Evolutionary conservation across 2,797 vertebrate species (phyloP), one percentile per base, ranked within the genome.

Genomic region (Scomberomorus guttatus): DNA sequence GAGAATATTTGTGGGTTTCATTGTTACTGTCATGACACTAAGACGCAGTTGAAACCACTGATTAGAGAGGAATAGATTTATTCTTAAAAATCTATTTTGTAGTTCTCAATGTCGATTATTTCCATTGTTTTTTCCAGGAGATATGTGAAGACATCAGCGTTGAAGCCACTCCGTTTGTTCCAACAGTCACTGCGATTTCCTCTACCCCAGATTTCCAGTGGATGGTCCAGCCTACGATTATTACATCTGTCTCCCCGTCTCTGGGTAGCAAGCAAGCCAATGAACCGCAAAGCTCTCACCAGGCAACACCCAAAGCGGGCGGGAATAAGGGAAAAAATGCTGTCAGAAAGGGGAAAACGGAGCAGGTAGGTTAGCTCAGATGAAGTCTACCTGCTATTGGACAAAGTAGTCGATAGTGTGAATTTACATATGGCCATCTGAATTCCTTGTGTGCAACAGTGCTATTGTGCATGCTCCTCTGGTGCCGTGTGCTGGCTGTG

Each of bases 151-250:
- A 97, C 51, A 83, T 94, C 80, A 93, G 94, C 5, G 88, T 88
- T 72, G 91, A 96, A 81, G 96, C 93, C 69, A 77, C 95, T 88
- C 94, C 91, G 74, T 99, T 99, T 91, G 96, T 98, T 80, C 98
- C 98, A 57, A 99, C 97, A 46, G 96, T 98, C 90, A 98, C 97
- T 27, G 97, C 97, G 74, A 97, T 98, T 91, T 97, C 97, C 72
- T 97, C 96, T 75, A 97, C 96, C 87, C 96, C 96, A 56, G 97
- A 98, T 94, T 95, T 98, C 90, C 97, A 98, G 93, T 98, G 97
- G 97, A 96, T 98, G 95, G 97, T 98, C 90, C 97, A 98, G 93
- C 97, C 97, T 81, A 95, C 97, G 44, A 93, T 97, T 69, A 96
- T 97, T 84, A 97, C 96, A 81, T 97, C 97, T 72, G 95, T 96